Percentiles rank a stretch among this genome's conserved stretches.
These are phyloP conservation scores for Platysternon megacephalum DNA, from an alignment of 2,113 vertebrate genomes.

Conservation along the genomic window DNA sequence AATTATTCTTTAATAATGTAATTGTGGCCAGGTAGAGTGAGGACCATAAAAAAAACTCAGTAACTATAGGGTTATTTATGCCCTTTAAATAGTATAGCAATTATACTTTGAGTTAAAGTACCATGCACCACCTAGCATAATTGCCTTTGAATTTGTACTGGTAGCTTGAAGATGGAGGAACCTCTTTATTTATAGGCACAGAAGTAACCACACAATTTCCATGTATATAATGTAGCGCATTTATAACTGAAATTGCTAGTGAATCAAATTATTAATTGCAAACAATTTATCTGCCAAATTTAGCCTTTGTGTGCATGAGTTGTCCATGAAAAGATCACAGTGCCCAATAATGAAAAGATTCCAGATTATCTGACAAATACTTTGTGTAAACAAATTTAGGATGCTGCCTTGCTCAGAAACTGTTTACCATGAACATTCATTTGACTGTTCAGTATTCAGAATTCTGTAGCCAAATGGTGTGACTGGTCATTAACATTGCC, in stretches of 20 bases:
- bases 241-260: not conserved
- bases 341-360: not conserved
- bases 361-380: not conserved
- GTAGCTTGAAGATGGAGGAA: slow-evolving; percentile 37
- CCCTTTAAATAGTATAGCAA: slow-evolving; percentile 51
- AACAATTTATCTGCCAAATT: not conserved
- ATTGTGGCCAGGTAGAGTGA: slow-evolving; percentile 44
- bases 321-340: not conserved
- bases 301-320: not conserved
- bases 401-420: not conserved
- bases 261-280: not conserved
- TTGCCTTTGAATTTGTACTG: slow-evolving; percentile 39
- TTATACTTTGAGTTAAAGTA: slow-evolving; percentile 51
- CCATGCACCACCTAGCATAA: slow-evolving; percentile 57
- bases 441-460: not conserved
- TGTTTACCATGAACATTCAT: not conserved
- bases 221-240: not conserved
- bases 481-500: not conserved
- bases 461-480: not conserved
- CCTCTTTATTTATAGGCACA: slow-evolving; percentile 32
- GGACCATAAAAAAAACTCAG: slow-evolving; percentile 53
- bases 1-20: slow-evolving; percentile 64
- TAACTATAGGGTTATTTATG: slow-evolving; percentile 63
- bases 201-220: slow-evolving; percentile 15
- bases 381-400: not conserved